phyloP scores from a whole-genome alignment of 2,797 vertebrate genomes.

The Falco berigora region DNA sequence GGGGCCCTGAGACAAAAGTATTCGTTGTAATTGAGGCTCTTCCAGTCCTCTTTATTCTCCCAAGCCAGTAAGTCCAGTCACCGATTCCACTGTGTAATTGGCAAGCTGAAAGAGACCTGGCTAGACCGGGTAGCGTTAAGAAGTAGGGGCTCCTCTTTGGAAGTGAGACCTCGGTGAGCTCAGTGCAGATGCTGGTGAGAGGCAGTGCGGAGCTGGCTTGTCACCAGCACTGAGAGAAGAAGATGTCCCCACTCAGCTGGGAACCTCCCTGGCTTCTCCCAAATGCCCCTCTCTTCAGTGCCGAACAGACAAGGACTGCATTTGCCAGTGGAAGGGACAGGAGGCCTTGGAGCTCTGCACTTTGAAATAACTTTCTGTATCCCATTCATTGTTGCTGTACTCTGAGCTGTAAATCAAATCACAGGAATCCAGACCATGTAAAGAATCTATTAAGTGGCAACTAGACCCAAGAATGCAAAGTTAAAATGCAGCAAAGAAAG shows the following conservation, averaged over 20 bases:
- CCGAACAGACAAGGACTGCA: neutral
- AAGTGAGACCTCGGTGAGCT: neutral
- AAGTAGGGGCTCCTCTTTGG: neutral
- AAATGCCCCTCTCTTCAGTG: neutral
- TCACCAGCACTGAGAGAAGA: neutral
- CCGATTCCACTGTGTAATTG: neutral
- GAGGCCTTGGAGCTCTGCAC: neutral
- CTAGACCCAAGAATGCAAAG: neutral
- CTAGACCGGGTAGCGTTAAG: neutral
- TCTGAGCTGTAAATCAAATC: neutral
- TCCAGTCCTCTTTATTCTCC: neutral
- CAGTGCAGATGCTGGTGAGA: neutral
- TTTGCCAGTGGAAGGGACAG: neutral
- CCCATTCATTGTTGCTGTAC: neutral
- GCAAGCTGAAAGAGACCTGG: neutral
- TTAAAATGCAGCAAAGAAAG: neutral
- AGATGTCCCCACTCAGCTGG: neutral
- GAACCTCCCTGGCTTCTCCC: neutral
- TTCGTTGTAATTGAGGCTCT: neutral
- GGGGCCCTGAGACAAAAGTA: neutral
- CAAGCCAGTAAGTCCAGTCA: neutral
- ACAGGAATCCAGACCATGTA: neutral
- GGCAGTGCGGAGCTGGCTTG: neutral
- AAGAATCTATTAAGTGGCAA: neutral
- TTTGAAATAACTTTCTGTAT: neutral